Evolutionary conservation across 1,140 invertebrate genomes (phyloP).

Genomic region (Hylaeus anthracinus): DNA sequence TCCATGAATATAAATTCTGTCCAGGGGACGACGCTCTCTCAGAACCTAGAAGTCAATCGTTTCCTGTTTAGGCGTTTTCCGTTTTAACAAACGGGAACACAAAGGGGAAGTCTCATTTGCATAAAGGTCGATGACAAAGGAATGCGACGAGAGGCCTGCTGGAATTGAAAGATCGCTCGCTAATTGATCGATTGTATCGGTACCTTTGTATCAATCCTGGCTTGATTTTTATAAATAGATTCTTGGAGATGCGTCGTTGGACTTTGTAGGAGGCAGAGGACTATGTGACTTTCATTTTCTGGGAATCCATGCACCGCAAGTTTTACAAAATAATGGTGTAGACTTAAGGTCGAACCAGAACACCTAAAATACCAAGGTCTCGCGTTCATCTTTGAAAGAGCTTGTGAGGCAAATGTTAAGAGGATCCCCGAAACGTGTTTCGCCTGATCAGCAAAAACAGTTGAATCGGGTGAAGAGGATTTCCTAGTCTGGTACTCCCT

Average conservation of each 20-base stretch:
- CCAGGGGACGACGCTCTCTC: no score
- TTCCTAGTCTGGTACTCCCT: not conserved
- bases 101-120: not conserved
- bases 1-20: conserved; percentile 21
- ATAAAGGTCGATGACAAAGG: not conserved
- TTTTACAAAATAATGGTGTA: no score
- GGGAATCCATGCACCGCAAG: no score
- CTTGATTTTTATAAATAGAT: not conserved
- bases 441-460: no score
- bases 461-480: not conserved
- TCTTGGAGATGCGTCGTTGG: no score
- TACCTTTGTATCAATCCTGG: not conserved
- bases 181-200: conserved; percentile 2
- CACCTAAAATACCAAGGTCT: no score
- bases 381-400: no score
- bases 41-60: not conserved
- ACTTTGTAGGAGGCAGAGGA: no score
- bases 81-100: conserved; percentile 9
- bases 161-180: not conserved
- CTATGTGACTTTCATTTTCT: no score
- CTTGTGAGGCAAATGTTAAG: no score
- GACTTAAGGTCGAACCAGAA: no score
- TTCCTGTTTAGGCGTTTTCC: not conserved
- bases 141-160: not conserved
- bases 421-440: no score